These are phyloP conservation scores for Orussus abietinus DNA, from an alignment of 1,140 invertebrate species.

Conservation along the genomic window DNA sequence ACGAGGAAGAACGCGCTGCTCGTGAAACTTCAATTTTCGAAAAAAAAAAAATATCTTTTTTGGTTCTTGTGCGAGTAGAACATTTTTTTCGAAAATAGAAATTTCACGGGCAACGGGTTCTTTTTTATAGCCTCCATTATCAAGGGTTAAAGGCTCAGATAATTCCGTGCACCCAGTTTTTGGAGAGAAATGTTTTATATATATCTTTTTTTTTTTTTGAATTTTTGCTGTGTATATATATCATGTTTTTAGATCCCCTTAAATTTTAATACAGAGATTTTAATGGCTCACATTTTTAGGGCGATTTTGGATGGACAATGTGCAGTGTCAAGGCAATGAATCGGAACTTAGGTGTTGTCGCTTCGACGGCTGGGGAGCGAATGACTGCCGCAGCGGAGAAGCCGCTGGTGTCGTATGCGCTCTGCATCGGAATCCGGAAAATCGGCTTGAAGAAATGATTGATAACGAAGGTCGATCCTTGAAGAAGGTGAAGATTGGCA, in stretches of 20 bases:
- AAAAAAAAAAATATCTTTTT: conserved; percentile 6
- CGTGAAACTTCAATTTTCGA: not conserved
- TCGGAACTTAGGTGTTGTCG: conserved; percentile 66
- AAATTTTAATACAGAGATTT: not conserved
- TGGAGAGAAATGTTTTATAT: not conserved
- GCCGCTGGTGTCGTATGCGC: conserved; percentile 78
- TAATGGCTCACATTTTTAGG: conserved; percentile 48
- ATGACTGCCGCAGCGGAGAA: conserved; percentile 74
- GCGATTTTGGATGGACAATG: conserved; percentile 85
- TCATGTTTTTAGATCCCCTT: not conserved
- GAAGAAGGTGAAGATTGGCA: conserved; percentile 46
- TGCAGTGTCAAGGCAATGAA: conserved; percentile 81
- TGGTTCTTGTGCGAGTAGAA: no score
- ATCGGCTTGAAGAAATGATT: no score
- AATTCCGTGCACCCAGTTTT: not conserved
- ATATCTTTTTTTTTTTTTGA: conserved; percentile 4
- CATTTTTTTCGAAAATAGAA: no score
- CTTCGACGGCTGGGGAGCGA: conserved; percentile 78
- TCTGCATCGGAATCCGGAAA: no score
- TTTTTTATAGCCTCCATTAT: no score
- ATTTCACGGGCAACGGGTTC: no score
- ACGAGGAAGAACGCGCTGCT: not conserved
- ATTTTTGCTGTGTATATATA: no score
- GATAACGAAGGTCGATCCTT: no score
- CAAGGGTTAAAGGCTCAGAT: not conserved